Conservation (phyloP, 2,888 invertebrate species). For the Pogonocherus hispidulus region DNA sequence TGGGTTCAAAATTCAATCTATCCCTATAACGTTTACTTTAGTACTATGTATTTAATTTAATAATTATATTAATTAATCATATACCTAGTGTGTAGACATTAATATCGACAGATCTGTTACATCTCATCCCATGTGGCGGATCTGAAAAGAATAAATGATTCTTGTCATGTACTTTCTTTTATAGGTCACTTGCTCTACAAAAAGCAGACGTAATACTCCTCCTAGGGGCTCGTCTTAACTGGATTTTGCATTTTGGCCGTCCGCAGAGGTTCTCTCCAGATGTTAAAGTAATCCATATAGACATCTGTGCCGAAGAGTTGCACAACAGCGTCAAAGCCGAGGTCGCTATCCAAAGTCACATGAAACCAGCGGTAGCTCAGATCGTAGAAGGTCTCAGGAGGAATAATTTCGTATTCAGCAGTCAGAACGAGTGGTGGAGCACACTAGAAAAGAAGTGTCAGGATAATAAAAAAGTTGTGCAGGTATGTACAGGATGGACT, state of each 20-base stretch:
- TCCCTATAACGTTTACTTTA: no score
- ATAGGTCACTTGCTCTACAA: constrained; percentile 70
- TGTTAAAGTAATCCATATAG: constrained; percentile 93
- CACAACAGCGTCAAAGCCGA: constrained; percentile 88
- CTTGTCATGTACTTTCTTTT: not conserved
- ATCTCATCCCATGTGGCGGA: no score
- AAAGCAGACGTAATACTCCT: constrained; percentile 88
- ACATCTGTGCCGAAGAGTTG: constrained; percentile 90
- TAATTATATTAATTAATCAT: no score
- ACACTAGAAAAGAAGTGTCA: constrained; percentile 78
- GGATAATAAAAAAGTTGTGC: constrained; percentile 79
- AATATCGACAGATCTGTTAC: no score
- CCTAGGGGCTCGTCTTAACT: constrained; percentile 88
- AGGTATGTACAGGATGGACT: no score
- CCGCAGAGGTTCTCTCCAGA: constrained; percentile 85
- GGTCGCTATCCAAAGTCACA: constrained; percentile 88
- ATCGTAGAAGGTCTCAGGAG: constrained; percentile 73
- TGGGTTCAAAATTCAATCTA: no score
- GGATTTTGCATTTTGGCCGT: constrained; percentile 97
- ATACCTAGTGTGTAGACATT: no score
- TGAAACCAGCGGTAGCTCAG: constrained; percentile 79
- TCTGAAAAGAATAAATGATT: no score
- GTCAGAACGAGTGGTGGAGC: constrained; percentile 83
- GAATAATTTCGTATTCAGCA: constrained; percentile 72
- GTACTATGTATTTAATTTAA: no score